phyloP scores from a whole-genome alignment of 2,797 vertebrate species.

The Sylvilagus floridanus region DNA sequence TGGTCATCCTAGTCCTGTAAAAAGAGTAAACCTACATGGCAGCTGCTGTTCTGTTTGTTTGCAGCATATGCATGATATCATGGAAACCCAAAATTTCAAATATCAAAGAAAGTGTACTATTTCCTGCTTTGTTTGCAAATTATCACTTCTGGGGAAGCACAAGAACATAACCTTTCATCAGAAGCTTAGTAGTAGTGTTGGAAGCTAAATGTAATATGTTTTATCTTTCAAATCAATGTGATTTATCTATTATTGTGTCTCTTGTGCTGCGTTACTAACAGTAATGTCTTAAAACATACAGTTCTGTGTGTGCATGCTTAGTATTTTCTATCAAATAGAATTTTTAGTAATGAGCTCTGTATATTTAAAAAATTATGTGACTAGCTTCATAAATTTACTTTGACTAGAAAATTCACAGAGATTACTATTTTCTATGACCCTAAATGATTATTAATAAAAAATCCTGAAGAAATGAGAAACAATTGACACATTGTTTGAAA shows the following conservation, averaged over 20 bases:
- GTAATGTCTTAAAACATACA: background rate
- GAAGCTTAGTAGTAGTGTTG: background rate
- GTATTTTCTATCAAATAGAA: background rate
- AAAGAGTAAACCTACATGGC: background rate
- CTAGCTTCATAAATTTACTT: background rate
- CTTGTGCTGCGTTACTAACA: background rate
- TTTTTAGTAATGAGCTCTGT: background rate
- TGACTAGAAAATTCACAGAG: background rate
- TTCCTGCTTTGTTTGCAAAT: conserved; percentile 6
- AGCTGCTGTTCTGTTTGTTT: background rate
- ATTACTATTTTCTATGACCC: background rate
- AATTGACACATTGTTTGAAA: background rate
- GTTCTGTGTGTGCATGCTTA: background rate
- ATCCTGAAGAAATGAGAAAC: background rate
- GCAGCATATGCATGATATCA: background rate
- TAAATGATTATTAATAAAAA: background rate
- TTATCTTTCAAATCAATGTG: background rate
- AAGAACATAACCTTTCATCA: background rate
- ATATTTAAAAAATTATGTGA: background rate
- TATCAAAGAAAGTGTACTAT: background rate
- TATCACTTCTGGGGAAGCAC: background rate
- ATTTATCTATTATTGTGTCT: background rate
- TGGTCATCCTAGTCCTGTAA: background rate
- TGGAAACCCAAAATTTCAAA: background rate
- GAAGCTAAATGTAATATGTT: background rate